Evolutionary conservation across 2,797 vertebrate genomes (phyloP).

Genomic region (Halcyon smyrnensis): DNA sequence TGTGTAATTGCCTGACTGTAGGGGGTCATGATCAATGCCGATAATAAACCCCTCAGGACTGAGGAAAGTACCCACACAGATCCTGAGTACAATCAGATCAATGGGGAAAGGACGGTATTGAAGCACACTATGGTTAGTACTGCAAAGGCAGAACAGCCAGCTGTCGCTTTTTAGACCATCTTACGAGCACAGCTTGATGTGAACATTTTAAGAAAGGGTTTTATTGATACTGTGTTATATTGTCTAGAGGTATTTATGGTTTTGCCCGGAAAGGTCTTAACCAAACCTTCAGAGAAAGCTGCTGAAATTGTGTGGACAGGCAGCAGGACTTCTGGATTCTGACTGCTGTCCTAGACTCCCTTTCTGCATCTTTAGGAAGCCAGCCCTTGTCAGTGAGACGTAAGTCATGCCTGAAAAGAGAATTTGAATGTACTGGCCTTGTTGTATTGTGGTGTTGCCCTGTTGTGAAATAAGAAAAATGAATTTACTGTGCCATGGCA

Average conservation of each 20-base stretch:
- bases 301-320: not conserved
- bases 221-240: not conserved
- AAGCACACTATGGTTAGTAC: not conserved
- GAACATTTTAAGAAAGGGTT: not conserved
- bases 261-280: not conserved
- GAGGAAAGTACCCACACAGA: not conserved
- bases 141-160: not conserved
- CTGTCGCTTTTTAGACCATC: not conserved
- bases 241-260: not conserved
- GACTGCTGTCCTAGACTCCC: not conserved
- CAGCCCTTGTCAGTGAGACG: slow-evolving; percentile 1
- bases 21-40: not conserved
- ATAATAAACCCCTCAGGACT: not conserved
- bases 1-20: not conserved
- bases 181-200: not conserved
- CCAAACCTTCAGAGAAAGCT: not conserved
- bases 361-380: not conserved
- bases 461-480: slow-evolving; percentile 49
- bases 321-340: not conserved
- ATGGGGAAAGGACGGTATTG: not conserved
- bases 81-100: rapidly evolving
- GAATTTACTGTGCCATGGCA: not conserved
- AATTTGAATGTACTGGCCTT: not conserved
- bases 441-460: not conserved
- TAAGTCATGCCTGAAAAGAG: slow-evolving; percentile 29